Base-by-base conservation (phyloP, 1,140 invertebrate species). In the Papilio aristodemus region DNA sequence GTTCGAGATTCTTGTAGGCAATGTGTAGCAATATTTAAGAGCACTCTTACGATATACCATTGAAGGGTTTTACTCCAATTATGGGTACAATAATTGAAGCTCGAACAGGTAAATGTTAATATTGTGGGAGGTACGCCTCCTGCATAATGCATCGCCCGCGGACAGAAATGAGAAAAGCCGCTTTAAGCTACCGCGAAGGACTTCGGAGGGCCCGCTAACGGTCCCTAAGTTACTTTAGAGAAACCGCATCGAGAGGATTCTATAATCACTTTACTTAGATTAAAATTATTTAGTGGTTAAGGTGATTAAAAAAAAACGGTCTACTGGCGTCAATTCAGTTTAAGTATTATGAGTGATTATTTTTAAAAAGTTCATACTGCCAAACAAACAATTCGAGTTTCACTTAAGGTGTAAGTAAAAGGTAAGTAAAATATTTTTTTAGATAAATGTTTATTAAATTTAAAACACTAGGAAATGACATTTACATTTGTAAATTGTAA, bases 51-150 rank as follows among this genome's bases (percentile, higher is more conserved):
- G 62, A 64, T 67, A 64, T 38, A 68, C 71, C 63, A 76, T 71
- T 73, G 64, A 67, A 69, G 72, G 68, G 72, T 39, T 71, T 72
- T 74, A 68, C 67, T 74, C 71, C 75, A 73, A 77, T 75, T 74
- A 79, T 74, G 73, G 73, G 67, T 67, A 66, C 73, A 70, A 74
- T 79, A 77, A 79, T 80, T 75, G 78, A 70, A 62, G 46, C 69
- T 46, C 43, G 63, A 72, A 72, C 67, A 70, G 76, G 71, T 70
- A 71, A 74, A 77, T 80, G 78, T 76, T 74, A 73, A 77, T 77
- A 74, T 72, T 70, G 73, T 76, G 76, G 75, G 68, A 64, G 68
- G 64, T 39, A 60, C 46, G 19, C 59, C 66, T 75, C 46, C 68
- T 75, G 71, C 74, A 75, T 76, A 77, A 79, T 79, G 73, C 75